Evolutionary conservation across 30 jellyfish, hydroid and myxozoan species (phyloP).

Genomic region (Pelagia noctiluca): DNA sequence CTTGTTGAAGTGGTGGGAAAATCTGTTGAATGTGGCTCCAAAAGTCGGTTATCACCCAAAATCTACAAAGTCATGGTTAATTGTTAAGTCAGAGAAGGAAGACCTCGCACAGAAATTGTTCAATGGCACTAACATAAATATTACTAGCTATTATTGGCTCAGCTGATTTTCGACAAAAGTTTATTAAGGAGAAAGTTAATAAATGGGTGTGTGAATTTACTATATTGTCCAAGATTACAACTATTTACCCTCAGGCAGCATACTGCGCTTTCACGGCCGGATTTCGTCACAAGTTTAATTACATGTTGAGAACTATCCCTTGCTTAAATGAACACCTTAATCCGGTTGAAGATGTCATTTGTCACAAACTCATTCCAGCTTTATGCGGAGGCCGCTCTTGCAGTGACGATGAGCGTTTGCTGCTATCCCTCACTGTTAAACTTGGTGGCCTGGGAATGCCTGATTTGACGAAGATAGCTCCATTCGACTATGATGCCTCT

Average conservation of each 20-base stretch:
- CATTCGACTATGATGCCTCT: constrained; percentile 19
- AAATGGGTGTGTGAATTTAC: constrained; percentile 7
- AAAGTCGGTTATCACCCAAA: constrained; percentile 13
- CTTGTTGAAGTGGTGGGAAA: not conserved
- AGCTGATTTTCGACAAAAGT: not conserved
- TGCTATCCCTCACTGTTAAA: constrained; percentile 9
- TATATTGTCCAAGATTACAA: constrained; percentile 17
- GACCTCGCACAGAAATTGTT: constrained; percentile 2
- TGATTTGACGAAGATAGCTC: constrained; percentile 20
- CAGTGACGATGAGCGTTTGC: constrained; percentile 21
- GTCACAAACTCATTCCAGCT: constrained; percentile 34
- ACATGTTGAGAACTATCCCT: constrained; percentile 13
- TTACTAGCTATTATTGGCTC: constrained; percentile 4
- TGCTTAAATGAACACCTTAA: constrained; percentile 10
- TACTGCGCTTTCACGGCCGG: constrained; percentile 23
- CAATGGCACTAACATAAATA: constrained; percentile 16
- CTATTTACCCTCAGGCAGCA: constrained; percentile 16
- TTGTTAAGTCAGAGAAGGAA: not conserved
- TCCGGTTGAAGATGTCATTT: constrained; percentile 39
- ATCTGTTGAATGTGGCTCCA: constrained; percentile 3
- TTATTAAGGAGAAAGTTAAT: not conserved
- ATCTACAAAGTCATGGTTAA: constrained; percentile 1
- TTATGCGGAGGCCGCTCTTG: constrained; percentile 26
- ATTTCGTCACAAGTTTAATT: constrained; percentile 9
- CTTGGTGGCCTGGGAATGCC: constrained; percentile 42